Conservation (phyloP, 2,797 vertebrate genomes). For the Aselliscus stoliczkanus region DNA sequence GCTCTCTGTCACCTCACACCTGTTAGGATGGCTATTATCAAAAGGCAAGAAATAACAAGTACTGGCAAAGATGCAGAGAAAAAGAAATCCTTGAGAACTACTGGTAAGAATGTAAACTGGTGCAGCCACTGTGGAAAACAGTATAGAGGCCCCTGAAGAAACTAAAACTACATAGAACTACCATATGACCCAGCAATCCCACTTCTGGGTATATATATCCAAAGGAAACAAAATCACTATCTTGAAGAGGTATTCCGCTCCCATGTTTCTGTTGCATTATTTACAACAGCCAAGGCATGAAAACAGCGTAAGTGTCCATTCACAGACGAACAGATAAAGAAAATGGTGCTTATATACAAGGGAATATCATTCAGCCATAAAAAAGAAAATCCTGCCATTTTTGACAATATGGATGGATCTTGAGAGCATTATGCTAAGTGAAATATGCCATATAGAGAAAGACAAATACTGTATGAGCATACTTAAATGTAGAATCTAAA, state of each 20-base stretch:
- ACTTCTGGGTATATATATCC: not conserved
- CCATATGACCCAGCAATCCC: not conserved
- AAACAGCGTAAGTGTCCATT: not conserved
- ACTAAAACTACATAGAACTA: not conserved
- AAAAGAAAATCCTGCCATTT: not conserved
- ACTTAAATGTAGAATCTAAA: not conserved
- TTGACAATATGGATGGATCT: not conserved
- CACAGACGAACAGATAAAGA: not conserved
- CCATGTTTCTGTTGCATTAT: not conserved
- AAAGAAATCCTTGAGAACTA: not conserved
- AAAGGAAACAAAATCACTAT: not conserved
- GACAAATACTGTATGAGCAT: not conserved
- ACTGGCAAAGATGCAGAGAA: not conserved
- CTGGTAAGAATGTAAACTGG: not conserved
- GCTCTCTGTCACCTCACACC: not conserved
- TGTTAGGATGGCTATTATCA: not conserved
- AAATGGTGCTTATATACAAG: not conserved
- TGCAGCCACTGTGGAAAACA: not conserved
- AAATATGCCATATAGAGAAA: not conserved
- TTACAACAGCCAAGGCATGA: not conserved
- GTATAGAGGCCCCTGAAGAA: not conserved
- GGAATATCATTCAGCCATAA: not conserved
- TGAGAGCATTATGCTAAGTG: not conserved
- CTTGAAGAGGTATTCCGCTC: not conserved
- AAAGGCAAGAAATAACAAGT: not conserved